Conservation (phyloP, 2,797 vertebrate species). For the Coracias cyanogaster region DNA sequence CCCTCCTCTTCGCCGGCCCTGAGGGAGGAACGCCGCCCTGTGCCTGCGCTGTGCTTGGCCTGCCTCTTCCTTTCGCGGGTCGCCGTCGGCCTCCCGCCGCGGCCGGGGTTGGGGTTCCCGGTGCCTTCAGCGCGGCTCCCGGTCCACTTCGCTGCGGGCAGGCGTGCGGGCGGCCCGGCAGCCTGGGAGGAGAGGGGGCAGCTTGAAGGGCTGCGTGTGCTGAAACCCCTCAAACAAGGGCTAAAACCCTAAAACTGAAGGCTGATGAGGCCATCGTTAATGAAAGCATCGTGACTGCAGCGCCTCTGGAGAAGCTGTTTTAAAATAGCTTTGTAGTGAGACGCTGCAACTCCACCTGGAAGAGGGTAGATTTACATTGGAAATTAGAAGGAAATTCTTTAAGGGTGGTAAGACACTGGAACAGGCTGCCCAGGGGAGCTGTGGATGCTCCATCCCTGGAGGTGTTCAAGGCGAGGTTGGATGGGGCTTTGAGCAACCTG, state of each 20-base stretch:
- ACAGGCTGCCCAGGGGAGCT: no score
- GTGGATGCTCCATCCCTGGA: no score
- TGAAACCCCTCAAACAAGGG: no score
- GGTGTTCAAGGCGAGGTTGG: no score
- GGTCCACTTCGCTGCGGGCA: neutral
- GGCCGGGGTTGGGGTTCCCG: neutral
- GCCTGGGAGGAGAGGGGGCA: neutral
- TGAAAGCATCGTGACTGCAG: fast-evolving
- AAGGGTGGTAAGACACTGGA: no score
- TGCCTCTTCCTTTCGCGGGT: fast-evolving
- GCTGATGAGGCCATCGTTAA: neutral
- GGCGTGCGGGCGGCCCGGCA: neutral
- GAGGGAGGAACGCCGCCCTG: neutral
- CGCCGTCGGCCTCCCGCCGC: no score
- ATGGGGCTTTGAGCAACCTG: no score
- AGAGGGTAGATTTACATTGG: no score
- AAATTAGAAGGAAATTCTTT: no score
- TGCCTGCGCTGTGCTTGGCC: neutral
- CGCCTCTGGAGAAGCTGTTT: neutral
- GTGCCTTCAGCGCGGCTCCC: neutral
- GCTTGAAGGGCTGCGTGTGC: neutral
- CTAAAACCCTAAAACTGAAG: neutral
- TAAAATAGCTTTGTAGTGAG: neutral
- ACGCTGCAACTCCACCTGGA: fast-evolving
- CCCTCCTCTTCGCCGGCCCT: fast-evolving